Conservation (phyloP, 2,113 vertebrate species). For the Anarrhichthys ocellatus region DNA sequence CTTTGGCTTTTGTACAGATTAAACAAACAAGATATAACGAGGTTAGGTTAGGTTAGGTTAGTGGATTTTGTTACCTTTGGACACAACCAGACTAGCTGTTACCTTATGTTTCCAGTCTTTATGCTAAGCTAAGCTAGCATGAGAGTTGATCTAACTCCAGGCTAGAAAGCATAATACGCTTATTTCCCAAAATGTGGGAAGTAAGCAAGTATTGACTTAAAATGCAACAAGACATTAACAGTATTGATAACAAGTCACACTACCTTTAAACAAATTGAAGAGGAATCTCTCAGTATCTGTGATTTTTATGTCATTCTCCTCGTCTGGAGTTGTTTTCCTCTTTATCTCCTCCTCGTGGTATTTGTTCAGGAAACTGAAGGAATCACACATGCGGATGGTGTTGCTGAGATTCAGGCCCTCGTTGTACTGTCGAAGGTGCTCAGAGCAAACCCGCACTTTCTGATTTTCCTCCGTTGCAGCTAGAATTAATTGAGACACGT, state of each 20-base stretch:
- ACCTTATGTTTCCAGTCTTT: not conserved
- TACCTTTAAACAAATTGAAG: constrained; percentile 90
- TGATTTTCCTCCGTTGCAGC: constrained; percentile 90
- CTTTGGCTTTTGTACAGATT: not conserved
- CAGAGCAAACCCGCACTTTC: constrained; percentile 89
- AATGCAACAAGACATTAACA: not conserved
- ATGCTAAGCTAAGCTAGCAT: constrained; percentile 7
- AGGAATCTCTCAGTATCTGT: constrained; percentile 91
- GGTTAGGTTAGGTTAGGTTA: too few species aligned
- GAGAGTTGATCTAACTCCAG: not conserved
- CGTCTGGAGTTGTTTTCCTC: constrained; percentile 83
- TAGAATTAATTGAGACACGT: constrained; percentile 60
- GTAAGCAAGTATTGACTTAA: not conserved
- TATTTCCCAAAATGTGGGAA: not conserved
- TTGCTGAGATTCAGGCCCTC: constrained; percentile 92
- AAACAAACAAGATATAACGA: not conserved
- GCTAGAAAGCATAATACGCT: not conserved
- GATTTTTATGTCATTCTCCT: constrained; percentile 76
- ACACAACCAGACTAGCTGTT: not conserved
- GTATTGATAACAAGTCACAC: constrained; percentile 6
- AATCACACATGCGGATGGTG: constrained; percentile 93
- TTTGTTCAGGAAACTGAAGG: constrained; percentile 87
- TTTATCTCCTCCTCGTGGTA: constrained; percentile 88
- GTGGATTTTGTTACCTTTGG: not conserved
- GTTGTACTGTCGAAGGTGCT: constrained; percentile 93